These are phyloP conservation scores for Poecile montanus DNA, from an alignment of 2,797 vertebrate genomes.

Conservation along the genomic window DNA sequence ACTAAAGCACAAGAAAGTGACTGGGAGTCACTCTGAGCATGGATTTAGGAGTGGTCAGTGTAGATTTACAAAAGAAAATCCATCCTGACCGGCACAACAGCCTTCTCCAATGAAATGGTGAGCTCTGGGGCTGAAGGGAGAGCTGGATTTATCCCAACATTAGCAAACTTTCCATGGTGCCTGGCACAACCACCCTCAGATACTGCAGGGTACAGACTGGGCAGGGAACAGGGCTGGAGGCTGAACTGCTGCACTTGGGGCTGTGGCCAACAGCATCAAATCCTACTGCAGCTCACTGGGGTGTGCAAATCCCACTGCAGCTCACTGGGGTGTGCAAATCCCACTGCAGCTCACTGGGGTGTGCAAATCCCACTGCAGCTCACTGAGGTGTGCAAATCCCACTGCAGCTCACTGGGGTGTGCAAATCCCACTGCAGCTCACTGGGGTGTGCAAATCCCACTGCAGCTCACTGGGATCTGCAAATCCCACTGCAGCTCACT, in stretches of 20 bases:
- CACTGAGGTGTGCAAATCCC: background rate
- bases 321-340: background rate
- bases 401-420: background rate
- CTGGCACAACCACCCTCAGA: background rate
- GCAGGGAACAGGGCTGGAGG: background rate
- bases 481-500: background rate
- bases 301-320: background rate
- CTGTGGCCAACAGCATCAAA: background rate
- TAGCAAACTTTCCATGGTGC: background rate
- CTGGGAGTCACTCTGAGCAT: background rate
- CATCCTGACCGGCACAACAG: rapidly evolving
- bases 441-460: background rate
- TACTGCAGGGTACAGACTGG: background rate
- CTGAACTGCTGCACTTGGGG: background rate
- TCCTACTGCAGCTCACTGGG: background rate
- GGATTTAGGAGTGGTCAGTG: background rate
- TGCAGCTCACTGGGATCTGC: background rate
- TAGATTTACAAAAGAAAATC: background rate
- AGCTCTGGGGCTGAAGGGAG: background rate
- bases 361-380: background rate
- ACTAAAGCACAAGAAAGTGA: background rate
- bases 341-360: background rate
- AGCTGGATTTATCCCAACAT: background rate
- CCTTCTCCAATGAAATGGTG: background rate
- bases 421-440: background rate